phyloP scores from a whole-genome alignment of 2,888 invertebrate genomes.

The Epinotia bilunana region DNA sequence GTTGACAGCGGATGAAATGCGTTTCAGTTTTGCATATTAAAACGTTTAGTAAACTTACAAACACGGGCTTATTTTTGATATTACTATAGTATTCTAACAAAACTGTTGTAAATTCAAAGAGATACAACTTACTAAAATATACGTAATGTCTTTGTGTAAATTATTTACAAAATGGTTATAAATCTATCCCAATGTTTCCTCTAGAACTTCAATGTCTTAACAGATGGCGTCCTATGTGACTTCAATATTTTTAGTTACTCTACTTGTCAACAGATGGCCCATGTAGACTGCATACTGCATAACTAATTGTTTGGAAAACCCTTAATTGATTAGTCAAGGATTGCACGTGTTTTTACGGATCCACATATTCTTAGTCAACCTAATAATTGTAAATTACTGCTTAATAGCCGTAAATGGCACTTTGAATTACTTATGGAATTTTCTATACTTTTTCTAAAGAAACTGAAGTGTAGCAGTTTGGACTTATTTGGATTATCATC shows the following conservation, averaged over 20 bases:
- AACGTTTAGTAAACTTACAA: background rate
- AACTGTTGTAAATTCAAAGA: no score
- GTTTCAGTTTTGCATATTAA: constrained; percentile 27
- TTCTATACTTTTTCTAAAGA: no score
- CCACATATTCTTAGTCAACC: background rate
- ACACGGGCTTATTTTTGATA: background rate
- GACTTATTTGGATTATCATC: no score
- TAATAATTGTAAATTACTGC: no score
- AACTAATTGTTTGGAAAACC: background rate
- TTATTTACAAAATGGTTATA: no score
- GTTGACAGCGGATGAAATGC: constrained; percentile 15
- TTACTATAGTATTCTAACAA: no score
- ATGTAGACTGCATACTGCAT: background rate
- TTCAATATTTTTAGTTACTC: constrained; percentile 5
- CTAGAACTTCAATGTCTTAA: background rate
- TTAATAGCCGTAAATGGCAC: no score
- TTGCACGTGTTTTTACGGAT: background rate
- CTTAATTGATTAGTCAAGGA: background rate
- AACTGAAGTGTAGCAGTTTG: no score
- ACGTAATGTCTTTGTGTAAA: no score
- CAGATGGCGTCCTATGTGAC: background rate
- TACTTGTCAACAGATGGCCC: constrained; percentile 17
- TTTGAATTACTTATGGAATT: no score
- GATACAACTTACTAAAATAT: no score
- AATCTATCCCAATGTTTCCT: background rate